Conservation (phyloP, 2,113 vertebrate species). For the Percina caprodes region DNA sequence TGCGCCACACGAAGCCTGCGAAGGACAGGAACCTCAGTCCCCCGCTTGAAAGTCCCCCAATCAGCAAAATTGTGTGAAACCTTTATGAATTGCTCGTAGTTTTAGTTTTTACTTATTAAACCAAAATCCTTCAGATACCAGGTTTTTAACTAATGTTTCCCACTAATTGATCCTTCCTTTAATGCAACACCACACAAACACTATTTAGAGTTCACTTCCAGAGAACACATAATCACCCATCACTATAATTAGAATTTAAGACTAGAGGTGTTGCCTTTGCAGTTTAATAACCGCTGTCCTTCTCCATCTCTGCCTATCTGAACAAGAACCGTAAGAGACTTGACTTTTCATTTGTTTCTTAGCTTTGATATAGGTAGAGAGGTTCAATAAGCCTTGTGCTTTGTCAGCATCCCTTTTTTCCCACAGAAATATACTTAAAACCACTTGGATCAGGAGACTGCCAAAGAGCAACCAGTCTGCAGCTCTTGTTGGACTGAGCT, state of each 20-base stretch:
- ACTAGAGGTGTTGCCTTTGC: neutral
- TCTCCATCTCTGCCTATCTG: neutral
- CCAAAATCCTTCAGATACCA: neutral
- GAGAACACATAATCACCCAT: neutral
- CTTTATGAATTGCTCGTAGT: no score
- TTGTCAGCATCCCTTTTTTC: neutral
- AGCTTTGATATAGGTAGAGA: conserved; percentile 5
- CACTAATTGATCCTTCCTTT: neutral
- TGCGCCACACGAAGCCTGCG: no score
- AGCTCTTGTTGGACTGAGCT: neutral
- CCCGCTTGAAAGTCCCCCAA: no score
- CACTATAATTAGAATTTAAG: neutral
- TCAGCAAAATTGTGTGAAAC: no score
- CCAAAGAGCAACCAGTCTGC: neutral
- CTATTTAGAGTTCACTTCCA: neutral
- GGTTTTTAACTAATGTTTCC: neutral
- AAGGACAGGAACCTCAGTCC: no score
- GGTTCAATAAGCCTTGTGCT: conserved; percentile 2
- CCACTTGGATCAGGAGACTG: conserved; percentile 1
- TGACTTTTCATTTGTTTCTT: conserved; percentile 17
- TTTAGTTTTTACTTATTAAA: no score
- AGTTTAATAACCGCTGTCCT: conserved; percentile 4
- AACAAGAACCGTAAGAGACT: neutral
- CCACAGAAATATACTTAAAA: neutral
- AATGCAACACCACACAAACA: neutral